A percentile compares a stretch with the other conserved stretches of the same genome.
Conservation (phyloP, 2,797 vertebrate genomes). For the Mormyrus proboscirostris region DNA sequence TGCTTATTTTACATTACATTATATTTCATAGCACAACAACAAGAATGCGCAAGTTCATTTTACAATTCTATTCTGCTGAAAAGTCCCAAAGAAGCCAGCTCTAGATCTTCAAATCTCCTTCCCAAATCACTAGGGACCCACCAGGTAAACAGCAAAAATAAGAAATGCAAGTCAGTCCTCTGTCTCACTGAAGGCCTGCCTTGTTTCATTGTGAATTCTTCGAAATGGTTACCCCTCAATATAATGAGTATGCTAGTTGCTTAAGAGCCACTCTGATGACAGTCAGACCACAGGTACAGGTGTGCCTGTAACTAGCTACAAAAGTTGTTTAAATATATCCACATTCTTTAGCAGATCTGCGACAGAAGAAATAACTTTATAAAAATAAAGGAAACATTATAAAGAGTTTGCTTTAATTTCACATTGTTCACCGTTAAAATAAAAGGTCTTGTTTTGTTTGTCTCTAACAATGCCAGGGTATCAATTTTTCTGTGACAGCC, state of each 20-base stretch:
- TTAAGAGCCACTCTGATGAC: not conserved
- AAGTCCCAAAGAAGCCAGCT: not conserved
- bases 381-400: not conserved
- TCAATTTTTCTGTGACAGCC: constrained; percentile 13
- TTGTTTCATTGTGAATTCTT: not conserved
- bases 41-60: not conserved
- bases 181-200: not conserved
- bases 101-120: not conserved
- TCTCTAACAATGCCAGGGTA: constrained; percentile 6
- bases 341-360: not conserved
- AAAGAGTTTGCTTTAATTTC: constrained; percentile 1
- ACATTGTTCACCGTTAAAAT: constrained; percentile 1
- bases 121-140: not conserved
- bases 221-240: not conserved
- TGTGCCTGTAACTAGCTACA: not conserved
- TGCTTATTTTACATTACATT: not conserved
- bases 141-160: not conserved
- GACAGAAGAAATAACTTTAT: not conserved
- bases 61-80: not conserved
- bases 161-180: not conserved
- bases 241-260: not conserved
- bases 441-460: constrained; percentile 18
- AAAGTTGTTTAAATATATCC: not conserved
- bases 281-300: not conserved
- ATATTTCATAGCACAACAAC: not conserved